Evolutionary conservation across 2,888 invertebrate species (phyloP), one percentile per base, ranked within the genome.

Genomic region (Teleogryllus oceanicus): DNA sequence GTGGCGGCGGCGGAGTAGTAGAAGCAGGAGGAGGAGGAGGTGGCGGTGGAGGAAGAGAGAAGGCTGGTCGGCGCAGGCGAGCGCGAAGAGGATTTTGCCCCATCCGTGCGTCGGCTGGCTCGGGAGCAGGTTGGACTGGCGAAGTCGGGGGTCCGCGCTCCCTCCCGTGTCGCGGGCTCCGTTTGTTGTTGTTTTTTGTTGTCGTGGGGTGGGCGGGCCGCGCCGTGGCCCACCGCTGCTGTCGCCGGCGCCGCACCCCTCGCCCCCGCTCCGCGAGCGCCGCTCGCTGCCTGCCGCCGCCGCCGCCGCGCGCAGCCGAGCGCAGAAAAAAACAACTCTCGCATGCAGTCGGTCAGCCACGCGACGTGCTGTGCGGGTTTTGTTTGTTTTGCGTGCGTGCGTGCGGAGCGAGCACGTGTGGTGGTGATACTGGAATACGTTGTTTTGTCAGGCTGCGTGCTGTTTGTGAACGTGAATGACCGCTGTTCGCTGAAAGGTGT

Each of bases 371-470:
- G 76, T 16, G 21, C 74, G 21, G 20, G 21, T 74, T 74, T 37
- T 21, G 24, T 76, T 37, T 21, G 16, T 20, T 74, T 21, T 21
- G 76, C 37, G 24, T 21, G 24, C 76, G 76, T 24, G 76, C 76
- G 76, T 24, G 76, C 76, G 76, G 37, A 10, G 76, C 20, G 76
- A 13, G 16, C 76, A 76, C 76, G 37, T 76, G 76, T 76, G 76
- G 76, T 76, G 76, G 37, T 76, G 24, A 37, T 8, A 37, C 18
- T 37, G 37, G 8, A 37, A 37, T 37, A 37, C 37, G 1, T 37
- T 37, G 37, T 37, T 37, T 37, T 37, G 37, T 8, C 37, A 37
- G 37, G 37, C 37, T 8, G 37, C 37, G 37, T 37, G 37, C 37
- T 37, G 37, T 37, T 37, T 37, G 37, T 37, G 37, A 37, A 37